These are phyloP conservation scores for Agelas oroides DNA, from an alignment of 37 sponge, comb jelly and placozoan species.

Conservation along the genomic window DNA sequence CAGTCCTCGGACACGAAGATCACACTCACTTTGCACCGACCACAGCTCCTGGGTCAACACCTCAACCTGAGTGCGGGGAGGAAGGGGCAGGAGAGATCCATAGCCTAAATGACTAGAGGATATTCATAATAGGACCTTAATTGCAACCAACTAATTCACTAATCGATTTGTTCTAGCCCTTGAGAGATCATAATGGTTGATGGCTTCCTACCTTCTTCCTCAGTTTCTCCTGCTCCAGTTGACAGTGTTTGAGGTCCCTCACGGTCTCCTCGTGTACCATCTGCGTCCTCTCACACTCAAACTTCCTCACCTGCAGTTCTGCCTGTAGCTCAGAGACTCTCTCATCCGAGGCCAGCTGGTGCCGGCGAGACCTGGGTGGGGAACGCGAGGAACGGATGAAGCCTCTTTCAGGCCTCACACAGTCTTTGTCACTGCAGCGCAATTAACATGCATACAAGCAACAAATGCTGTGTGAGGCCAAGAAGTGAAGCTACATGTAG, in stretches of 20 bases:
- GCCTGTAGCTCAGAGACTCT: constrained; percentile 63
- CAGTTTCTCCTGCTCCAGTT: constrained; percentile 63
- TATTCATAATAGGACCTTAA: too few species aligned
- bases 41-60: constrained; percentile 64
- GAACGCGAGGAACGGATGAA: too few species aligned
- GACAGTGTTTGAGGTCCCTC: constrained; percentile 52
- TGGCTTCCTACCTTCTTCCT: constrained; percentile 39
- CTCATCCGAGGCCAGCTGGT: constrained; percentile 58
- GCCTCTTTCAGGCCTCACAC: too few species aligned
- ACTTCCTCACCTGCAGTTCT: constrained; percentile 64
- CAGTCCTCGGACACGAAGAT: constrained; percentile 39
- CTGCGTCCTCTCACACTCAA: constrained; percentile 75
- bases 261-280: constrained; percentile 67
- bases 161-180: too few species aligned
- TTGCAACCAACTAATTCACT: too few species aligned
- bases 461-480: not conserved
- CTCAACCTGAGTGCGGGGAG: constrained; percentile 54
- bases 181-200: too few species aligned
- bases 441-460: not conserved
- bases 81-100: too few species aligned
- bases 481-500: not conserved
- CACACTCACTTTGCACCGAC: not conserved
- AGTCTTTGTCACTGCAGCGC: not conserved
- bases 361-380: constrained; percentile 54
- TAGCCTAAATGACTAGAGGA: too few species aligned